Percentiles rank a stretch among this genome's conserved stretches.
Conservation (phyloP, 2,888 invertebrate species). For the Dyspetes luteomarginatus region DNA sequence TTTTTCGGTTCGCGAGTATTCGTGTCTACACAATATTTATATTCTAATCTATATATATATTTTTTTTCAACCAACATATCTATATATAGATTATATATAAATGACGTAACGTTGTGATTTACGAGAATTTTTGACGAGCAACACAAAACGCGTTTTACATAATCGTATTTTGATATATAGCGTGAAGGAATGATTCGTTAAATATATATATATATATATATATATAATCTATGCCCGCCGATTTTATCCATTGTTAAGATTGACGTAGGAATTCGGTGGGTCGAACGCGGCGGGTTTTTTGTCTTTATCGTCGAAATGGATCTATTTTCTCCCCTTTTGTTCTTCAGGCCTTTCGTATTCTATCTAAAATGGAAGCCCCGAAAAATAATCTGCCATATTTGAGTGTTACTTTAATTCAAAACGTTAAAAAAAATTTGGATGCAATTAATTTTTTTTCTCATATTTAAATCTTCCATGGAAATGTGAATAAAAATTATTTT, state of each 20-base stretch:
- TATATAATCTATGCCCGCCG: constrained; percentile 59
- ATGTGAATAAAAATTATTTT: too few relatives aligned
- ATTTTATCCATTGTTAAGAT: constrained; percentile 50
- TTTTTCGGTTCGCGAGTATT: constrained; percentile 65
- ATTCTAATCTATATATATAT: constrained; percentile 18
- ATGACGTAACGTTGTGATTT: constrained; percentile 78
- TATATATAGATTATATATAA: constrained; percentile 67
- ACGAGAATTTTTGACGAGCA: constrained; percentile 79
- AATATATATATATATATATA: constrained; percentile 68
- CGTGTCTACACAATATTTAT: constrained; percentile 50
- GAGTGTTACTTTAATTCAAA: too few relatives aligned
- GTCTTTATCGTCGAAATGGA: background rate
- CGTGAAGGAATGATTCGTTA: constrained; percentile 82
- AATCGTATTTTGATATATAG: constrained; percentile 81
- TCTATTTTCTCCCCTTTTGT: constrained; percentile 13
- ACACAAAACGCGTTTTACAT: constrained; percentile 78
- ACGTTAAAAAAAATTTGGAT: too few relatives aligned
- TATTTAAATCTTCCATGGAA: too few relatives aligned
- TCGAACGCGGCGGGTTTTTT: constrained; percentile 29
- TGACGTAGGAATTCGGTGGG: constrained; percentile 53
- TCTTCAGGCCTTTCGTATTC: constrained; percentile 18
- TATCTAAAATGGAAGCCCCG: too few relatives aligned
- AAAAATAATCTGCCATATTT: too few relatives aligned
- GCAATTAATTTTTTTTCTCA: too few relatives aligned
- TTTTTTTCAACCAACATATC: constrained; percentile 27